Evolutionary conservation across 2,888 invertebrate species (phyloP).

Genomic region (Mesorhabditis spiculigera): DNA sequence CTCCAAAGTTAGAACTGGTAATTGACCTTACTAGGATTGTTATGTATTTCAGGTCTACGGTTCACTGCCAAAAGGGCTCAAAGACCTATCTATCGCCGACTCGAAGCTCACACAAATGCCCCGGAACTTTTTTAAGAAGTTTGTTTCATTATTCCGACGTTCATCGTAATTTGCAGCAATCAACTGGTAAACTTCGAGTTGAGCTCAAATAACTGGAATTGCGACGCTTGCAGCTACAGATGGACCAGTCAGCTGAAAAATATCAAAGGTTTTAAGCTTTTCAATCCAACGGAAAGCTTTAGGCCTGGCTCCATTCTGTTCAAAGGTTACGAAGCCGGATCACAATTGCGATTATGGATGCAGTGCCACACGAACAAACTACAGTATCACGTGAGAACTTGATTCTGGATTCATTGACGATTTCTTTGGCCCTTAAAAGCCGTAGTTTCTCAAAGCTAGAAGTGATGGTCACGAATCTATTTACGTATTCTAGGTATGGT

Average conservation of each 20-base stretch:
- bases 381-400: not conserved
- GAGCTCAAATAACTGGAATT: slow-evolving; percentile 1
- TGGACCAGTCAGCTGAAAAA: not conserved
- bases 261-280: not conserved
- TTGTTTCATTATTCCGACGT: not conserved
- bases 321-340: not conserved
- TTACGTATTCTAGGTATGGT: not conserved
- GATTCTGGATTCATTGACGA: too few species aligned
- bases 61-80: not conserved
- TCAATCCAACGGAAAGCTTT: not conserved
- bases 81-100: not conserved
- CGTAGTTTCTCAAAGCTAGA: not conserved
- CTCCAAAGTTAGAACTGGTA: not conserved
- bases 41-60: not conserved
- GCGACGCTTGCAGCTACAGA: not conserved
- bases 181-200: not conserved
- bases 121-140: not conserved
- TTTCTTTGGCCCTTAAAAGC: too few species aligned
- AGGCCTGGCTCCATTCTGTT: not conserved
- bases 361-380: not conserved
- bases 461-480: not conserved
- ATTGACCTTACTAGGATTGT: too few species aligned
- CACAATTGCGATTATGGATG: slow-evolving; percentile 3
- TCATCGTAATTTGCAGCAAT: not conserved
- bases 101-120: not conserved